phyloP scores from a whole-genome alignment of 53 echinoderm and acorn worm genomes.

The Apostichopus leukothele region DNA sequence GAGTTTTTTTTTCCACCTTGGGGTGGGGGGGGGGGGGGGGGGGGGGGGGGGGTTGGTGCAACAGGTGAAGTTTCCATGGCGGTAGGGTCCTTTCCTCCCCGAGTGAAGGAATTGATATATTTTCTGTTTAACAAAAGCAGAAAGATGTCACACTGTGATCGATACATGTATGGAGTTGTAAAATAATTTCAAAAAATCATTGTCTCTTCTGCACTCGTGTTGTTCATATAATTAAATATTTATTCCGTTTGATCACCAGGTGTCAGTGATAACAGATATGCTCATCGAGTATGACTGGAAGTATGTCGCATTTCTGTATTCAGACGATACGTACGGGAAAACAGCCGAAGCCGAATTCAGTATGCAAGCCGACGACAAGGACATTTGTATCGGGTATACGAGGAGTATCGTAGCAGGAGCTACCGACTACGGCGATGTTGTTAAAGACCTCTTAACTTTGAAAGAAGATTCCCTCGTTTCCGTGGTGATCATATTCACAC shows the following conservation, averaged over 20 bases:
- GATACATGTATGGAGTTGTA: too few species aligned
- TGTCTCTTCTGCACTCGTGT: too few species aligned
- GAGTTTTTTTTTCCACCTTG: too few species aligned
- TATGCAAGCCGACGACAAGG: conserved; percentile 47
- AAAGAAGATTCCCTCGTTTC: background rate
- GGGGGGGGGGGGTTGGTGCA: too few species aligned
- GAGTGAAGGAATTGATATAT: too few species aligned
- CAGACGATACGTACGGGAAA: conserved; percentile 89
- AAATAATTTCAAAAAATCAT: too few species aligned
- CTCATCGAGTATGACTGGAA: conserved; percentile 76
- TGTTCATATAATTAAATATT: too few species aligned
- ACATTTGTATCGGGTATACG: conserved; percentile 74
- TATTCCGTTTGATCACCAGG: conserved; percentile 26
- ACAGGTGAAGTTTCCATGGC: too few species aligned
- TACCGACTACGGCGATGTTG: background rate
- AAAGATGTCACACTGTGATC: too few species aligned
- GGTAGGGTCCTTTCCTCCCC: too few species aligned
- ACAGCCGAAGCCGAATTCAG: conserved; percentile 74
- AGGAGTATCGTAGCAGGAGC: conserved; percentile 56
- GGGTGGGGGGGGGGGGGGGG: too few species aligned
- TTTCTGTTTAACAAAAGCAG: too few species aligned
- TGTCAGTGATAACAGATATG: conserved; percentile 76
- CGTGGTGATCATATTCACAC: conserved; percentile 87
- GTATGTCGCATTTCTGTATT: conserved; percentile 89
- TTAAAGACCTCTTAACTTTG: background rate